Evolutionary conservation across 2,888 invertebrate genomes (phyloP).

Genomic region (Apamea sordens): DNA sequence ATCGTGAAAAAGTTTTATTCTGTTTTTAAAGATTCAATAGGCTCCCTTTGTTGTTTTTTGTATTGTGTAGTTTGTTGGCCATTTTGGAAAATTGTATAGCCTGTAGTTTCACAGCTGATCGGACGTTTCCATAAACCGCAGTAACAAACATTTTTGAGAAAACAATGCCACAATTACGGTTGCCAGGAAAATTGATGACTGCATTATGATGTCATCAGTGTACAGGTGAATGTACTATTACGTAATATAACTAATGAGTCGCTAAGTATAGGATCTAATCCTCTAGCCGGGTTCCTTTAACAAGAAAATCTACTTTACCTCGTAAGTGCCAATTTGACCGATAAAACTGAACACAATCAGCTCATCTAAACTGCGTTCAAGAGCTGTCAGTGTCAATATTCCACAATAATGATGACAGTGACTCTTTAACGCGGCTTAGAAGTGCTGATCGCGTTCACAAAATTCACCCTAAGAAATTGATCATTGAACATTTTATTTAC

Average conservation of each 20-base stretch:
- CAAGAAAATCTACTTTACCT: constrained; percentile 10
- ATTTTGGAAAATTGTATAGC: constrained; percentile 23
- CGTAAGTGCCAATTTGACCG: neutral
- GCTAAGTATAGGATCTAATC: neutral
- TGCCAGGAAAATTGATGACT: constrained; percentile 1
- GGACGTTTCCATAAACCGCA: neutral
- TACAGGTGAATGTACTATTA: neutral
- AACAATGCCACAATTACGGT: constrained; percentile 12
- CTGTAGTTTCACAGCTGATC: constrained; percentile 22
- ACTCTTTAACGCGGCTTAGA: neutral
- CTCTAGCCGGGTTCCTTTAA: neutral
- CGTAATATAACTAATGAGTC: constrained; percentile 18
- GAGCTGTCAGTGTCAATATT: neutral
- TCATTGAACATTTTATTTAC: neutral
- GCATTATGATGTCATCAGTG: constrained; percentile 16
- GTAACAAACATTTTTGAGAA: constrained; percentile 17
- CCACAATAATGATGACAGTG: neutral
- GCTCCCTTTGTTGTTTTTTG: constrained; percentile 32
- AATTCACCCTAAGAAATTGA: neutral
- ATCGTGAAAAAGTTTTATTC: constrained; percentile 69
- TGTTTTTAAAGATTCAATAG: constrained; percentile 65
- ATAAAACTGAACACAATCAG: neutral
- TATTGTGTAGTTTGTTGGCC: constrained; percentile 26
- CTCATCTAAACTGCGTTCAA: neutral
- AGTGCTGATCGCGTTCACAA: neutral